phyloP scores from a whole-genome alignment of 2,113 vertebrate species.

The Reinhardtius hippoglossoides region DNA sequence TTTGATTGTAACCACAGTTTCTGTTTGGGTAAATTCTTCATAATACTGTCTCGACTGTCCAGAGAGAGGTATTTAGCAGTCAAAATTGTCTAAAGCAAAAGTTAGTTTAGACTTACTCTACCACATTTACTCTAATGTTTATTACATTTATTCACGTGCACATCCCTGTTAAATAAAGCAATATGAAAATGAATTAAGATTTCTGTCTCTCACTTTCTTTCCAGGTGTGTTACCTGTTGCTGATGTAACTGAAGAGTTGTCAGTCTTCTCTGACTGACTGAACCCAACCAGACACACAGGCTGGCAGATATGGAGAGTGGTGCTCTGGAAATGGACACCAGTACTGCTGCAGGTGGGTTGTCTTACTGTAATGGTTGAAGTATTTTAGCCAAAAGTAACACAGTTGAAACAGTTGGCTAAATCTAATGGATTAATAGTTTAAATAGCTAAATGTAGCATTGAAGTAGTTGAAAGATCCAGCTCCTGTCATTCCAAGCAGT shows the following conservation, averaged over 20 bases:
- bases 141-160: background rate
- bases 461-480: background rate
- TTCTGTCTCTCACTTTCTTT: background rate
- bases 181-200: background rate
- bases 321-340: conserved; percentile 46
- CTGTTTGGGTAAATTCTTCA: no score
- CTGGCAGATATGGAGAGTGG: conserved; percentile 48
- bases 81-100: no score
- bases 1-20: no score
- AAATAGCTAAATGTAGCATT: background rate
- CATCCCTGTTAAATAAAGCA: background rate
- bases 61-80: no score
- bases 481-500: background rate
- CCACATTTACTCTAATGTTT: background rate
- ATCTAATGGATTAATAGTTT: background rate
- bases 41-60: no score
- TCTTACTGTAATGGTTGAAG: background rate
- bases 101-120: background rate
- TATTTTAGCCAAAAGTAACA: background rate
- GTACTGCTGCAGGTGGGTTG: conserved; percentile 40
- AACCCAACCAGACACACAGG: background rate
- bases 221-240: conserved; percentile 41
- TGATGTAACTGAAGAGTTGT: conserved; percentile 45
- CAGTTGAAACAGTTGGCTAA: background rate
- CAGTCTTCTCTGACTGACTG: conserved; percentile 45